Base-by-base conservation (phyloP, 2,113 vertebrate genomes). In the Chlorodrepanis virens region DNA sequence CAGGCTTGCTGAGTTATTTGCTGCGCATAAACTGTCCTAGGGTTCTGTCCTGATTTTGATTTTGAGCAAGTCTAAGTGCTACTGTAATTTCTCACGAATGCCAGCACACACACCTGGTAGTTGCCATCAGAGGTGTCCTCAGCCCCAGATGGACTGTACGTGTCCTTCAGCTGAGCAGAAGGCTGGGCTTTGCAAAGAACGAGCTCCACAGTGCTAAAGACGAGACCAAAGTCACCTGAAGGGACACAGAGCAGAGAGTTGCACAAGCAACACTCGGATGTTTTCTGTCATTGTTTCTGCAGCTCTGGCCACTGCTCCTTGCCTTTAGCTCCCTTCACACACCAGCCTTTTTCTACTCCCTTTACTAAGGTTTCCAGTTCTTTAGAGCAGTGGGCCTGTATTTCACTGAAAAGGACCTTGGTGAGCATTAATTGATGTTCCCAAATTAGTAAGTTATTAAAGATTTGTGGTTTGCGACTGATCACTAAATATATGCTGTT, bases 1-100 rank as follows among this genome's bases (percentile, higher is more conserved):
- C 84, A 93, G 89, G 50, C 53, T 53, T 53, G 61, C 71, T 84
- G 87, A 93, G 52, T 81, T 91, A 83, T 94, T 93, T 54, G 74
- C 78, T 88, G 74, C 47, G 85, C 59, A 90, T 83, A 93, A 94
- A 83, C 67, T 74, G 33, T 25, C 82, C 35, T 50, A 93, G 37
- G 64, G 56, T 72, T 87, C 87, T 76, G 61, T 77, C 85, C 85
- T 69, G 78, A 85, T 83, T 88, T 37, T 21, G 18, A 83, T 83
- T 88, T 37, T 21, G 18, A 83, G 11, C 27, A 35, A 91, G 67
- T 12, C 59, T 35, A 35, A 59, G 37, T 76, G 65, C 63, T 67
- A 74, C 70, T 90, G 50, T 14, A 59, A 40, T 10, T 40, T 27
- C 65, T 57, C 50, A 65, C 23, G 53, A 83, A 64, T 7, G 45